A percentile compares a stretch with the other conserved stretches of the same genome.
phyloP scores from a whole-genome alignment of 2,113 vertebrate genomes.

The Nothobranchius furzeri region DNA sequence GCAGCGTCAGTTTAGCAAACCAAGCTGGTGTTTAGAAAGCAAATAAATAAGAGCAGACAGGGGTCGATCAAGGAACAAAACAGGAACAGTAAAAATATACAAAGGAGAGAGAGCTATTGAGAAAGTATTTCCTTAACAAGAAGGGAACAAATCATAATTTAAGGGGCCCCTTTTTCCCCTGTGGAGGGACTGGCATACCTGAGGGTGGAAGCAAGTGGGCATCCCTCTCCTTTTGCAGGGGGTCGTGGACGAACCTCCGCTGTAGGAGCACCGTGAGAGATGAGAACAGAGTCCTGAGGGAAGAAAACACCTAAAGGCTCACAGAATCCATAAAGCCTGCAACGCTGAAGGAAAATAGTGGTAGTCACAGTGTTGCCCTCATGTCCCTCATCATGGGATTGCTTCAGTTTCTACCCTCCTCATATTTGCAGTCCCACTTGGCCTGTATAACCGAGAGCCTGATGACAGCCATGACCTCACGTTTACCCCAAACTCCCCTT shows the following conservation, averaged over 20 bases:
- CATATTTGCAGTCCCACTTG: slow-evolving; percentile 52
- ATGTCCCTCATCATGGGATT: slow-evolving; percentile 63
- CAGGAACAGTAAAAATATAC: slow-evolving; percentile 80
- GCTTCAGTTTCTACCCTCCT: slow-evolving; percentile 46
- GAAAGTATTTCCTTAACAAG: slow-evolving; percentile 80
- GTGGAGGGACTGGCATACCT: slow-evolving; percentile 57
- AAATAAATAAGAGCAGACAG: slow-evolving; percentile 78
- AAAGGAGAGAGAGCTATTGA: slow-evolving; percentile 71
- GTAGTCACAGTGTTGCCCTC: slow-evolving; percentile 42
- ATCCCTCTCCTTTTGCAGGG: slow-evolving; percentile 66
- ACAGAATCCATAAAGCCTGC: slow-evolving; percentile 18
- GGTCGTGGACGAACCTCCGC: slow-evolving; percentile 42
- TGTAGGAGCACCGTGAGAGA: slow-evolving; percentile 54
- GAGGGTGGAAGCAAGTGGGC: slow-evolving; percentile 68
- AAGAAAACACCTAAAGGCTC: slow-evolving; percentile 21
- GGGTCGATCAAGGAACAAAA: slow-evolving; percentile 72
- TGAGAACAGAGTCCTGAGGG: slow-evolving; percentile 31
- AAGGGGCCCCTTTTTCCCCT: slow-evolving; percentile 55
- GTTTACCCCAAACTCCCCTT: slow-evolving; percentile 52
- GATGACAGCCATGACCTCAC: slow-evolving; percentile 68
- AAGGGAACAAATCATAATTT: slow-evolving; percentile 76
- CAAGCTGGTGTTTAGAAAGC: slow-evolving; percentile 73
- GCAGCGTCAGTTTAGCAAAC: slow-evolving; percentile 53
- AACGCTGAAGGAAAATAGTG: slow-evolving; percentile 50
- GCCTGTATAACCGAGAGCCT: slow-evolving; percentile 57